Conservation (phyloP, 2,113 vertebrate species). For the Sinocyclocheilus maitianheensis region DNA sequence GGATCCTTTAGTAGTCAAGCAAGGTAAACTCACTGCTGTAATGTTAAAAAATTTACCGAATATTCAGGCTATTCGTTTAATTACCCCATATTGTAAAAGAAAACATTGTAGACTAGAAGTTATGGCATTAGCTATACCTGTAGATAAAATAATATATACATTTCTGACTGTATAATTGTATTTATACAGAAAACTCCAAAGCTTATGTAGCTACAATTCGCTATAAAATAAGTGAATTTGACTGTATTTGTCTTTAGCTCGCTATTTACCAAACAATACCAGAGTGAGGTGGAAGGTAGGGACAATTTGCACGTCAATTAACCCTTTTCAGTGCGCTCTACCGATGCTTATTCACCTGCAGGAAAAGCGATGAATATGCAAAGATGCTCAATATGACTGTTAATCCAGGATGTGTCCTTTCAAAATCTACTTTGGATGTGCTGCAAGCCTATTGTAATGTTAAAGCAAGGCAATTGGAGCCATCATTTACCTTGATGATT, state of each 20-base stretch:
- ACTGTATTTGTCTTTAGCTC: conserved; percentile 21
- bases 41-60: not conserved
- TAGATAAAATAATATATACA: not conserved
- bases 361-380: conserved; percentile 71
- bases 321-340: conserved; percentile 54
- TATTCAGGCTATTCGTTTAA: not conserved
- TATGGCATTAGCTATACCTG: not conserved
- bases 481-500: conserved; percentile 63
- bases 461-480: conserved; percentile 51
- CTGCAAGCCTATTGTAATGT: conserved; percentile 71
- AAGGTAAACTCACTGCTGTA: not conserved
- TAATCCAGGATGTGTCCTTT: conserved; percentile 67
- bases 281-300: not conserved
- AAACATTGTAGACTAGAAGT: not conserved
- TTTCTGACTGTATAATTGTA: not conserved
- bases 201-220: not conserved
- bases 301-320: conserved; percentile 59
- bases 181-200: not conserved
- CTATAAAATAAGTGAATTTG: conserved; percentile 15
- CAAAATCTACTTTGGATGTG: conserved; percentile 51
- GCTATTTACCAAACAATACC: conserved; percentile 30
- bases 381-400: conserved; percentile 57
- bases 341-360: conserved; percentile 72
- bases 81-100: not conserved
- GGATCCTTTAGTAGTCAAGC: not conserved